Evolutionary conservation across 2,888 invertebrate genomes (phyloP), one percentile per base, ranked within the genome.

Genomic region (Drosophila fulvimacula): DNA sequence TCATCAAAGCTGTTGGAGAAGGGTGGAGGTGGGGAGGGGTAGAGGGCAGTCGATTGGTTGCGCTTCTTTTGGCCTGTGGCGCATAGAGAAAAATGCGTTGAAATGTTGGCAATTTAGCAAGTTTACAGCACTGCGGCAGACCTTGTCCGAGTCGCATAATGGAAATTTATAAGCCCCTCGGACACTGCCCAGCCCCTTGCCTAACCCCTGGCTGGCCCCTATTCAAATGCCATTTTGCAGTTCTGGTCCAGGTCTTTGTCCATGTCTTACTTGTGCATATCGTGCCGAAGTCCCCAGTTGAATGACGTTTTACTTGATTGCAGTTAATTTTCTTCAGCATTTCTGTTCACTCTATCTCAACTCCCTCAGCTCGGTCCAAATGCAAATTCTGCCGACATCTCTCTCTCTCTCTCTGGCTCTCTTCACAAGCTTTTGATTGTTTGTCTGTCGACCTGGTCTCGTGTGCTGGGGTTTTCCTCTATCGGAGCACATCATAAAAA

Each of bases 281-380:
- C 62, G 56, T 70, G 69, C 19, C 34, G 49, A 38, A 61, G 55
- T 69, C 71, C 36, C 58, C 48, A 66, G 81, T 79, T 83, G 83
- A 83, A 83, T 83, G 83, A 83, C 89, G 89, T 79, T 86, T 89
- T 73, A 80, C 80, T 84, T 90, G 90, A 90, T 90, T 90, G 90
- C 89, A 89, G 84, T 89, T 90, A 88, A 90, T 90, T 90, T 90
- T 77, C 53, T 69, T 48, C 44, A 34, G 32, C 38, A 48, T 56
- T 38, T 58, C 24, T 24, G 52, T 53, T 38, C 39, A 17, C 48
- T 48, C 48, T 17, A 3, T 48, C 17, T 17, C 36, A 60, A 46
- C 63, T 61, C 66, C 55, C 73, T 67, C 64, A 60, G 61, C 67
- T 67, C 76, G 63, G 61, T 69, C 64, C 71, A 63, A 71, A 90